These are phyloP conservation scores for Epizoanthus ramosus DNA, from an alignment of 92 coral and sea anemone genomes.

Conservation along the genomic window DNA sequence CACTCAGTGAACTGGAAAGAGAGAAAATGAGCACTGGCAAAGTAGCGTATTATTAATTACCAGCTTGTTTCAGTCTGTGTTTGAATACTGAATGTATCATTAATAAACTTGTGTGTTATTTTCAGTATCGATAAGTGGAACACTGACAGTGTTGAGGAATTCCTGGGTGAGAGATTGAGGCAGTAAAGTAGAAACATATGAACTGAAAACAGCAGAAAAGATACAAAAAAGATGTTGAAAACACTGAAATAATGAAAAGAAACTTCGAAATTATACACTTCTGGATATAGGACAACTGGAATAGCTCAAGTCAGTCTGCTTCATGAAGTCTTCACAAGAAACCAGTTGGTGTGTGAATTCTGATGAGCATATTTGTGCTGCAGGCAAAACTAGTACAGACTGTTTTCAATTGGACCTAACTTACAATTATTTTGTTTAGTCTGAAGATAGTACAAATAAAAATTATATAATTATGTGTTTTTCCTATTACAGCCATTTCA, in stretches of 20 bases:
- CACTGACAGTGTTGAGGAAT: constrained; percentile 98
- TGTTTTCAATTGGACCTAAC: neutral
- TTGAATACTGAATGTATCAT: neutral
- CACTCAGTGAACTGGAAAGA: no score
- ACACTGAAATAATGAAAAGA: neutral
- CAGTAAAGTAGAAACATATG: constrained; percentile 1
- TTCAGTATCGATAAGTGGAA: constrained; percentile 99
- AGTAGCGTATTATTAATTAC: no score
- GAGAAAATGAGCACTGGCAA: no score
- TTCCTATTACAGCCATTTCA: no score
- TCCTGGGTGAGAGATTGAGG: constrained; percentile 84
- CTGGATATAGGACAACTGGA: neutral
- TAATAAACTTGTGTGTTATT: constrained; percentile 7
- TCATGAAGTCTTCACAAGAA: constrained; percentile 73
- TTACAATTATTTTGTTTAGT: no score
- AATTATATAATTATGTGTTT: no score
- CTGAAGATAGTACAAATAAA: no score
- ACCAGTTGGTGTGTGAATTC: constrained; percentile 70
- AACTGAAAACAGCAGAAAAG: neutral
- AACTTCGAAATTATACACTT: neutral
- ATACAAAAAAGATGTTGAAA: no score
- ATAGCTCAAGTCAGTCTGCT: neutral
- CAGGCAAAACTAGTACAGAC: neutral
- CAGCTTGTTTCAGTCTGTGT: no score
- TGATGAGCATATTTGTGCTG: constrained; percentile 39